Evolutionary conservation across 1,140 invertebrate species (phyloP), one percentile per base, ranked within the genome.

Genomic region (Drosophila trapezifrons): DNA sequence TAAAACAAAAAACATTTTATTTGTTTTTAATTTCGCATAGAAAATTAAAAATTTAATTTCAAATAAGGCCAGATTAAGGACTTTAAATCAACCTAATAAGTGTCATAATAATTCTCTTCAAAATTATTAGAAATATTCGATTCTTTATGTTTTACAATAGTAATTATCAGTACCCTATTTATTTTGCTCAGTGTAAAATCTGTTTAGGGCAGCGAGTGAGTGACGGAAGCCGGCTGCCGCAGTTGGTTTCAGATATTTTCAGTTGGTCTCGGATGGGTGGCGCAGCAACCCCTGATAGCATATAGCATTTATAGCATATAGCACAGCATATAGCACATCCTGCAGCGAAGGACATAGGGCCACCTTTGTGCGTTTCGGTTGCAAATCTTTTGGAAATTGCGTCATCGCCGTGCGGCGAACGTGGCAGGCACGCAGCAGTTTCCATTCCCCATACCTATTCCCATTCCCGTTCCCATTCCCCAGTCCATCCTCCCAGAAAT

Each of bases 351-450:
- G 65, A 69, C 65, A 69, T 27, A 38, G 62, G 29, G 62, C 64
- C 82, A 86, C 82, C 82, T 86, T 86, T 65, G 56, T 70, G 40
- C 58, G 18, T 69, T 82, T 58, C 47, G 80, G 52, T 85, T 84
- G 81, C 80, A 84, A 84, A 84, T 84, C 81, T 84, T 71, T 76
- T 76, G 66, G 76, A 75, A 78, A 86, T 87, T 86, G 79, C 82
- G 78, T 86, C 82, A 86, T 78, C 83, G 67, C 57, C 76, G 58
- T 69, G 59, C 76, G 55, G 42, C 46, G 83, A 87, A 76, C 83
- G 83, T 86, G 83, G 72, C 83, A 29, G 83, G 78, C 83, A 87
- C 83, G 79, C 82, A 82, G 72, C 65, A 42, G 57, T 63, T 64
- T 52, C 51, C 63, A 54, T 52, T 49, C 22, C 37, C 57, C 47